Evolutionary conservation across 2,113 vertebrate species (phyloP).

Genomic region (Paratilapia polleni): DNA sequence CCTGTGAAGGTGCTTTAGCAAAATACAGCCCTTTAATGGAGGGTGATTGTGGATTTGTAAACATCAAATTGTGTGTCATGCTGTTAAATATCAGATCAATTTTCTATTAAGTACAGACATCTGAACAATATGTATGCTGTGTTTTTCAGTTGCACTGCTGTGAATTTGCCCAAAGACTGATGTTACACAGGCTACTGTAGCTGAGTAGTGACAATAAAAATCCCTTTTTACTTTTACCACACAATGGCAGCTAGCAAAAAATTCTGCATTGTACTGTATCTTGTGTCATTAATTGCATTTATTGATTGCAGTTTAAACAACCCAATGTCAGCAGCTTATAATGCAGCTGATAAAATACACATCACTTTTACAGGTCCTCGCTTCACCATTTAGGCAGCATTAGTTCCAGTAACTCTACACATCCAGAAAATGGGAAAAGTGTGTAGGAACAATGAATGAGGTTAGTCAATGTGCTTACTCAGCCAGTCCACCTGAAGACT

Average conservation of each 20-base stretch:
- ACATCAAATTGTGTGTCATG: background rate
- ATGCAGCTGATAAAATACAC: constrained; percentile 38
- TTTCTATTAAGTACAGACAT: constrained; percentile 3
- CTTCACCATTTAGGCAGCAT: constrained; percentile 13
- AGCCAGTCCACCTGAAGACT: constrained; percentile 46
- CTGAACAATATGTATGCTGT: background rate
- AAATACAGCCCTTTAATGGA: constrained; percentile 8
- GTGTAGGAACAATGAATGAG: constrained; percentile 35
- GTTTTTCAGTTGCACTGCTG: constrained; percentile 2
- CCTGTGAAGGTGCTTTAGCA: background rate
- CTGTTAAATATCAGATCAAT: constrained; percentile 11
- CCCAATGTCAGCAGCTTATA: constrained; percentile 39
- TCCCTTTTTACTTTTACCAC: constrained; percentile 29
- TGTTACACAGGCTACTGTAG: constrained; percentile 1
- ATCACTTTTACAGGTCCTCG: constrained; percentile 30
- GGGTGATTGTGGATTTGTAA: constrained; percentile 33
- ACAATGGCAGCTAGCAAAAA: constrained; percentile 22
- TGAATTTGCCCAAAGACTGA: constrained; percentile 61
- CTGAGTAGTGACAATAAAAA: constrained; percentile 52
- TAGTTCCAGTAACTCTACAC: constrained; percentile 47
- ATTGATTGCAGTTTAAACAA: constrained; percentile 59
- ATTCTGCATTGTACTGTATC: background rate
- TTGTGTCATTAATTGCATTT: constrained; percentile 60
- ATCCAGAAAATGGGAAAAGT: constrained; percentile 24
- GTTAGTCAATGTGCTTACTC: constrained; percentile 41